These are phyloP conservation scores for Ganaspis sp. DNA, from an alignment of 1,140 invertebrate species.

Conservation along the genomic window DNA sequence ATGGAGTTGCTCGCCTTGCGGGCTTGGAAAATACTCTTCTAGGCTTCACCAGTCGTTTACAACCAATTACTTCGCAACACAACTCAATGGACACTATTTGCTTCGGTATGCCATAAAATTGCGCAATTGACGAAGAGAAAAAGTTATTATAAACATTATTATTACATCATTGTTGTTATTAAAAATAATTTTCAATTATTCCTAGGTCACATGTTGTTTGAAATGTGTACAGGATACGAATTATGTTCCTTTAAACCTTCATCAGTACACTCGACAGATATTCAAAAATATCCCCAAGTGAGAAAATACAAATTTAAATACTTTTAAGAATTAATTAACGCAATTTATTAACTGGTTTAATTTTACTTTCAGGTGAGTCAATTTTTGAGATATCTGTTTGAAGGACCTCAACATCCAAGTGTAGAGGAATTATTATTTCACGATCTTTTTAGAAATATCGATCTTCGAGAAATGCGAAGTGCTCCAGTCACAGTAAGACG, in stretches of 20 bases:
- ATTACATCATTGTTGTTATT: neutral
- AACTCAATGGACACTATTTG: conserved; percentile 84
- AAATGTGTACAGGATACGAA: conserved; percentile 93
- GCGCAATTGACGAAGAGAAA: too few relatives aligned
- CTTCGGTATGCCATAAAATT: conserved; percentile 86
- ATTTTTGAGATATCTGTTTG: conserved; percentile 89
- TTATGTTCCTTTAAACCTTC: conserved; percentile 84
- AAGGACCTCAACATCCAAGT: conserved; percentile 80
- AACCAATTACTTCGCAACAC: conserved; percentile 77
- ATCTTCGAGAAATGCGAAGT: conserved; percentile 88
- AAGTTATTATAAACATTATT: too few relatives aligned
- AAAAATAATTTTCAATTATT: conserved; percentile 33
- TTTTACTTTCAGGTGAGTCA: conserved; percentile 81
- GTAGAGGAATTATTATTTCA: conserved; percentile 87
- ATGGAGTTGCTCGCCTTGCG: conserved; percentile 89
- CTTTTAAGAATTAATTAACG: neutral
- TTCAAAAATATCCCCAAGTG: conserved; percentile 86
- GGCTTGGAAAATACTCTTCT: conserved; percentile 90
- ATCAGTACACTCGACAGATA: conserved; percentile 83
- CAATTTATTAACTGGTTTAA: neutral
- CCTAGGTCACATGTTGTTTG: conserved; percentile 88
- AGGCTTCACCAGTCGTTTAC: conserved; percentile 83
- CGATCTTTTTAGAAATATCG: conserved; percentile 91
- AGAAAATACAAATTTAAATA: conserved; percentile 38
- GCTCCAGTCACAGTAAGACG: conserved; percentile 76